phyloP scores from a whole-genome alignment of 2,888 invertebrate genomes.

The Horisme vitalbata region DNA sequence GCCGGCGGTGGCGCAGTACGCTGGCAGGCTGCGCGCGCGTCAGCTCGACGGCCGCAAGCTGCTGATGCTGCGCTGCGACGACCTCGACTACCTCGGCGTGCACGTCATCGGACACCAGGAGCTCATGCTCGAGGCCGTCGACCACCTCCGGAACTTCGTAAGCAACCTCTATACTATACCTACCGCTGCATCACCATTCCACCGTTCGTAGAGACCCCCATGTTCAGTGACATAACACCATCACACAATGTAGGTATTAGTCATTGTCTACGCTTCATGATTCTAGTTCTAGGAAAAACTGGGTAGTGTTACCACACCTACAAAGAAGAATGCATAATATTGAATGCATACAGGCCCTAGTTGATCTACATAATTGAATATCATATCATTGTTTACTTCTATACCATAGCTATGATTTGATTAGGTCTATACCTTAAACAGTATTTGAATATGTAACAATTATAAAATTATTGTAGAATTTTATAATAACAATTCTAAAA shows the following conservation, averaged over 20 bases:
- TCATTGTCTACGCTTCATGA: constrained; percentile 3
- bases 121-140: constrained; percentile 95
- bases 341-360: too few species aligned
- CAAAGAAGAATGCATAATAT: too few species aligned
- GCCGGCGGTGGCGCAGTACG: constrained; percentile 90
- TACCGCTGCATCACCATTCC: background rate
- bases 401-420: too few species aligned
- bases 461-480: too few species aligned
- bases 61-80: constrained; percentile 92
- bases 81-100: constrained; percentile 93
- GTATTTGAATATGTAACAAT: too few species aligned
- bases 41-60: constrained; percentile 92
- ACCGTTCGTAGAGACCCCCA: background rate
- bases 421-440: too few species aligned
- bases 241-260: too few species aligned
- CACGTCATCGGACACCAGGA: constrained; percentile 96
- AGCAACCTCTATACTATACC: constrained; percentile 55
- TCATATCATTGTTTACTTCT: too few species aligned
- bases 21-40: constrained; percentile 90
- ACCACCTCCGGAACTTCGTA: constrained; percentile 94
- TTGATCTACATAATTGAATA: too few species aligned
- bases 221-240: constrained; percentile 4
- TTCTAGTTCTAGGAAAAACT: background rate
- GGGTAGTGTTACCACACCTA: too few species aligned
- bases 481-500: too few species aligned